These are phyloP conservation scores for Cenopis cana DNA, from an alignment of 2,888 invertebrate species.

Conservation along the genomic window DNA sequence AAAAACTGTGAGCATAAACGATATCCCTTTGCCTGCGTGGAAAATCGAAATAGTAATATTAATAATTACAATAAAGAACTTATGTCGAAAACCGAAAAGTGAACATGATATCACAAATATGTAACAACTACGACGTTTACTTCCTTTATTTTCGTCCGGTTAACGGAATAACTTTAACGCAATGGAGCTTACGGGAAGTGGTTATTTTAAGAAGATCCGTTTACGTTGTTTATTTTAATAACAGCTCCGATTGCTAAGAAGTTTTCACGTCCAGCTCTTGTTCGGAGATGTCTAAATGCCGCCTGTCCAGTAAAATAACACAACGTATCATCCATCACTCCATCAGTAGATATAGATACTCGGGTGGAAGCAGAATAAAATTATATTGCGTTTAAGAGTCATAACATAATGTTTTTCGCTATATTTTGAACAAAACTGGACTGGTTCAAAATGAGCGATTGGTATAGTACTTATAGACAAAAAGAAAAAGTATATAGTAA, in stretches of 20 bases:
- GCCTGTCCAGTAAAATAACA: slow-evolving; percentile 25
- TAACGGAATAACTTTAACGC: slow-evolving; percentile 27
- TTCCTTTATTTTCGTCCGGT: slow-evolving; percentile 35
- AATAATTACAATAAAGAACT: not conserved
- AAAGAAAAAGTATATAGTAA: no score
- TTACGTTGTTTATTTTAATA: slow-evolving; percentile 41
- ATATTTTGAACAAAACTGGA: not conserved
- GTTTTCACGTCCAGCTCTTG: slow-evolving; percentile 22
- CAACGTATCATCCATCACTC: slow-evolving; percentile 10
- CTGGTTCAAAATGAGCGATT: not conserved
- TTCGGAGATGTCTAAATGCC: slow-evolving; percentile 26
- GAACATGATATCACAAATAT: not conserved
- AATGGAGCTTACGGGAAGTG: slow-evolving; percentile 35
- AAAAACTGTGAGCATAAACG: not conserved
- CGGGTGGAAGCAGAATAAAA: not conserved
- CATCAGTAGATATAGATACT: slow-evolving; percentile 4
- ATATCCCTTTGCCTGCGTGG: not conserved
- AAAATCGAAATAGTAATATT: not conserved
- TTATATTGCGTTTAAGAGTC: not conserved
- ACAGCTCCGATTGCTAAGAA: slow-evolving; percentile 26
- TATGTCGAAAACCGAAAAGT: not conserved
- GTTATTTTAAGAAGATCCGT: slow-evolving; percentile 40
- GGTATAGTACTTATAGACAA: no score
- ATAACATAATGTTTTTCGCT: not conserved
- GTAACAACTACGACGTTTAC: slow-evolving; percentile 6